phyloP scores from a whole-genome alignment of 2,797 vertebrate species.

The Discoglossus pictus region DNA sequence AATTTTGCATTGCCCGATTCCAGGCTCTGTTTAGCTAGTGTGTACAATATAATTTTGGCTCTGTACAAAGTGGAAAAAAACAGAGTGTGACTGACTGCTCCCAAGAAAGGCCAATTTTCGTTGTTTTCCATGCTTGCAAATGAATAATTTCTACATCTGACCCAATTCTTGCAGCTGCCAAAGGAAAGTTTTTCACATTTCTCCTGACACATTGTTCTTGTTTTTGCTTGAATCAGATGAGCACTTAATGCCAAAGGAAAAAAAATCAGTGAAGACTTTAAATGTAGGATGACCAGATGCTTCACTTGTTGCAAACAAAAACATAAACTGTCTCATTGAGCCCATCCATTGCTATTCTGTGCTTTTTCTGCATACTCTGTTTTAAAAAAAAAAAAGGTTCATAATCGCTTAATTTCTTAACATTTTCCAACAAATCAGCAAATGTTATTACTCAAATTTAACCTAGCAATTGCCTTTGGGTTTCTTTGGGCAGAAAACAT shows the following conservation, averaged over 20 bases:
- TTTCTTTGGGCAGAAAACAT: too few relatives aligned
- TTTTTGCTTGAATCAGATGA: slow-evolving; percentile 35
- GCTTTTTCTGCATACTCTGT: too few relatives aligned
- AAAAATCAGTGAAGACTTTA: slow-evolving; percentile 3
- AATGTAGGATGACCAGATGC: slow-evolving; percentile 26
- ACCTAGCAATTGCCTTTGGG: too few relatives aligned
- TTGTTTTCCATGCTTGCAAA: slow-evolving; percentile 67
- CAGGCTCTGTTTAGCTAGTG: too few relatives aligned
- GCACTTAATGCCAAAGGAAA: slow-evolving; percentile 38
- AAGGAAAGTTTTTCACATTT: slow-evolving; percentile 56
- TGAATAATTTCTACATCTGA: slow-evolving; percentile 75
- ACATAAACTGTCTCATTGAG: too few relatives aligned
- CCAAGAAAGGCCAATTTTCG: slow-evolving; percentile 7
- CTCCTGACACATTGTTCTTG: slow-evolving; percentile 43
- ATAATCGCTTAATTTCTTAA: neutral
- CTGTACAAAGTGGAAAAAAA: slow-evolving; percentile 36
- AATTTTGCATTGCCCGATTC: too few relatives aligned
- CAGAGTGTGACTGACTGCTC: slow-evolving; percentile 20
- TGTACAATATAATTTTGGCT: slow-evolving; percentile 20
- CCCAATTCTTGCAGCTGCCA: slow-evolving; percentile 69
- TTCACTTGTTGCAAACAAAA: neutral
- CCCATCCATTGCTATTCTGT: too few relatives aligned
- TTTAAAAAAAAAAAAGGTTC: neutral
- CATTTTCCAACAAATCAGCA: too few relatives aligned
- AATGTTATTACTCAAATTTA: too few relatives aligned